Evolutionary conservation across 2,888 invertebrate genomes (phyloP).

Genomic region (Euspilapteryx auroguttella): DNA sequence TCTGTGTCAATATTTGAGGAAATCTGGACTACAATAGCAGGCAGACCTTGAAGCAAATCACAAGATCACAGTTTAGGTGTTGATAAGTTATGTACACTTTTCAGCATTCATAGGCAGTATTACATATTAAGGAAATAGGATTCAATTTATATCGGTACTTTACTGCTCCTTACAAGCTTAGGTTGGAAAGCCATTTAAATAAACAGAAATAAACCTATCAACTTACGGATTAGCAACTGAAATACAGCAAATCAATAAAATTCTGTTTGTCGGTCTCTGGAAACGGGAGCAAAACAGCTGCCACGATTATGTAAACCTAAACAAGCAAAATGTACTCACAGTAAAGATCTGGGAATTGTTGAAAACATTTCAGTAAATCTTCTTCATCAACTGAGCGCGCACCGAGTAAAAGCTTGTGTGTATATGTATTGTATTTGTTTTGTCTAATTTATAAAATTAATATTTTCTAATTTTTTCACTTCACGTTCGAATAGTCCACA

Average conservation of each 20-base stretch:
- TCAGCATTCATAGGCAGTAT: too few species aligned
- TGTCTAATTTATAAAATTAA: too few species aligned
- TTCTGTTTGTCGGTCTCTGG: too few species aligned
- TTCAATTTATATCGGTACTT: neutral
- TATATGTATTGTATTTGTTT: slow-evolving; percentile 5
- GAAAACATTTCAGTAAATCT: slow-evolving; percentile 48
- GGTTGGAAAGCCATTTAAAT: neutral
- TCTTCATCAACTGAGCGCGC: slow-evolving; percentile 29
- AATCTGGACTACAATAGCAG: too few species aligned
- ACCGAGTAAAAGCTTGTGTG: slow-evolving; percentile 11
- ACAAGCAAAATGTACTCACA: slow-evolving; percentile 55
- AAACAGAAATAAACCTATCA: neutral
- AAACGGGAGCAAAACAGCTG: slow-evolving; percentile 53
- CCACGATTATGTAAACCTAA: slow-evolving; percentile 59
- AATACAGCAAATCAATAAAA: too few species aligned
- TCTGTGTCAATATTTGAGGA: too few species aligned
- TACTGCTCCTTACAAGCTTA: neutral
- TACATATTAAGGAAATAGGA: neutral
- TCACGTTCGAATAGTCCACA: too few species aligned
- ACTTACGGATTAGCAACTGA: neutral
- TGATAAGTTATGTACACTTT: too few species aligned
- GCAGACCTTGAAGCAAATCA: too few species aligned
- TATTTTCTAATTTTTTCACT: too few species aligned
- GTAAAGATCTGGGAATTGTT: slow-evolving; percentile 39
- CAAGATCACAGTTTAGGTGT: too few species aligned